phyloP scores from a whole-genome alignment of 1,140 invertebrate genomes.

The Halictus rubicundus region DNA sequence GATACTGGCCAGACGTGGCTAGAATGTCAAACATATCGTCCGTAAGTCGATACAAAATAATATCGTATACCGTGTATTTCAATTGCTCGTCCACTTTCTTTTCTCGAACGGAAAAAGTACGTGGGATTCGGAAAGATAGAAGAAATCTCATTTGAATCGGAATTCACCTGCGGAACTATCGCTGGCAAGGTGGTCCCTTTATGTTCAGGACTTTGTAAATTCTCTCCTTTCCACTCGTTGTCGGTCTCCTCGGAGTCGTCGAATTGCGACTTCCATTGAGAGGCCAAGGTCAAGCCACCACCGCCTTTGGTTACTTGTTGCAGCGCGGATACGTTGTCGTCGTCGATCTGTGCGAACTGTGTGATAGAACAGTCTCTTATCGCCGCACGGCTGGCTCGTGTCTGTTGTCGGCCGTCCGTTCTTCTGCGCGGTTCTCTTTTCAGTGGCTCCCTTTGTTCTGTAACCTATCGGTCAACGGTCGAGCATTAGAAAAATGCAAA shows the following conservation, averaged over 20 bases:
- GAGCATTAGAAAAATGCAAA: background rate
- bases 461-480: constrained; percentile 63
- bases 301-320: constrained; percentile 90
- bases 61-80: too few species aligned
- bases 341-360: constrained; percentile 95
- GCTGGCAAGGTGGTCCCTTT: constrained; percentile 73
- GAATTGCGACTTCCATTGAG: constrained; percentile 96
- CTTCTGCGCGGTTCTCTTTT: constrained; percentile 77
- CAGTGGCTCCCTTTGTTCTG: constrained; percentile 77
- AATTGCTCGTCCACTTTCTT: too few species aligned
- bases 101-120: too few species aligned
- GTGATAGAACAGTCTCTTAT: constrained; percentile 85
- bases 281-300: constrained; percentile 90
- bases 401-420: constrained; percentile 70
- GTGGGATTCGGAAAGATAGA: too few species aligned
- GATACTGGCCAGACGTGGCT: constrained; percentile 61
- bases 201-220: constrained; percentile 86
- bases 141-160: too few species aligned
- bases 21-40: constrained; percentile 63
- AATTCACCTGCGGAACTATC: constrained; percentile 72
- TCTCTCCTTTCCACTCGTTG: constrained; percentile 94
- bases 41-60: constrained; percentile 7
- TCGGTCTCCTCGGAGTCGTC: constrained; percentile 96
- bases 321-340: constrained; percentile 93
- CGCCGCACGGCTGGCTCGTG: constrained; percentile 73